Evolutionary conservation across 1,140 invertebrate genomes (phyloP).

Genomic region (Archivesica marissinica): DNA sequence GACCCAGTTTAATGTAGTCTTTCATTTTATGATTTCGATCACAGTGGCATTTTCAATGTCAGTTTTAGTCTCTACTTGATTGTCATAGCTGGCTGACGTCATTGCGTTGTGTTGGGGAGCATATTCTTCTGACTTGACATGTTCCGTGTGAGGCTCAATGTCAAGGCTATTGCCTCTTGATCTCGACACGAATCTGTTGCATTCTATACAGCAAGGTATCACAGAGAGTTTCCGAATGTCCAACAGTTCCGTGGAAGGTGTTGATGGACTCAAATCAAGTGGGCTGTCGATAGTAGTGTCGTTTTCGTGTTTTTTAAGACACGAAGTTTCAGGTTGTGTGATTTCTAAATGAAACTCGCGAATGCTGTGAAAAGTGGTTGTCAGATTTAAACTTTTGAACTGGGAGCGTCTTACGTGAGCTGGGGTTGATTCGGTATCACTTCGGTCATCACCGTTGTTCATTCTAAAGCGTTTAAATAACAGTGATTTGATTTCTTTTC

Average conservation of each 20-base stretch:
- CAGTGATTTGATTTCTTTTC: conserved; percentile 32
- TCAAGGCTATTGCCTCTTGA: conserved; percentile 19
- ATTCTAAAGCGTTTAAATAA: conserved; percentile 31
- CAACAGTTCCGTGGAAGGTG: not conserved
- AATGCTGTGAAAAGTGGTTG: conserved; percentile 8
- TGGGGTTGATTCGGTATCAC: conserved; percentile 13
- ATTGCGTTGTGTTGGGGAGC: not conserved
- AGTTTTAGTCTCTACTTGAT: conserved; percentile 15
- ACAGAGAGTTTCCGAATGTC: conserved; percentile 9
- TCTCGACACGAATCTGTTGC: conserved; percentile 8
- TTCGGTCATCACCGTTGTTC: conserved; percentile 1
- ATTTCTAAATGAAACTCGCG: conserved; percentile 4
- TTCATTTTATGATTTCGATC: not conserved
- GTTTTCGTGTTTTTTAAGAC: conserved; percentile 20
- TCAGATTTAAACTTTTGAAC: conserved; percentile 33
- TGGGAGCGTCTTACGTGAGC: not conserved
- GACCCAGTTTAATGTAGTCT: too few relatives aligned
- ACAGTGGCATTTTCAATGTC: not conserved
- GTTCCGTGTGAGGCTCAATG: not conserved
- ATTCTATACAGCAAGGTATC: not conserved
- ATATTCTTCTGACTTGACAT: not conserved
- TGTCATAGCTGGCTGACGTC: not conserved
- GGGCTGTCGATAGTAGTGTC: conserved; percentile 4
- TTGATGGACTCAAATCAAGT: conserved; percentile 3
- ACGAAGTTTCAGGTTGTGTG: not conserved